Evolutionary conservation across 2,888 invertebrate genomes (phyloP), one percentile per base, ranked within the genome.

Genomic region (Hydroisotoma schaefferi): DNA sequence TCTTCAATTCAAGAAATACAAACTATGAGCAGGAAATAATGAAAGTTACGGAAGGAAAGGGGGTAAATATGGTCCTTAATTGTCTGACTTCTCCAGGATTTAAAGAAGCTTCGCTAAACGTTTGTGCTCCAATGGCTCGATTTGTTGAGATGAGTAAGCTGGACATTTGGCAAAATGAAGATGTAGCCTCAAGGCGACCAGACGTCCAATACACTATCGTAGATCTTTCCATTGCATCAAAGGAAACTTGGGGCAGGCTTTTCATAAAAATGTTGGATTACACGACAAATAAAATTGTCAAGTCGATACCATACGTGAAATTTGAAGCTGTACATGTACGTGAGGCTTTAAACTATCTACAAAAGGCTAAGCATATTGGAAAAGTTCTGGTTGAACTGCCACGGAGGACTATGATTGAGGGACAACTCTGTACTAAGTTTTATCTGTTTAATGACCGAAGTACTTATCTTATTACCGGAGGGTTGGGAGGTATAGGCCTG

Each of bases 91-190:
- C 58, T n/a, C 57, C 59, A 0, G 63, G 63, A 1, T 54, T 63
- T n/a, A 63, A 63, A 29, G 63, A 63, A 28, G 63, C 63, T 12
- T 43, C 59, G 1, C 49, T 63, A 2, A 43, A 54, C 8, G 26
- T 27, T 5, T 53, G 55, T 27, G 52, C 57, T 12, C 23, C 33
- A 18, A 29, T 33, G n/a, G 63, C 52, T 2, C 23, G 63, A 1
- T 64, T 64, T 33, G 57, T 64, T 0, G 63, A 64, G 55, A 57
- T 64, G 55, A 64, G 63, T 38, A 60, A 58, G 20, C n/a, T 63
- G 22, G 23, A 47, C 8, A 55, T 60, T 46, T 63, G 63, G 63
- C 25, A 43, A 1, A 23, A 28, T 18, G 60, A 57, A 25, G 57
- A 64, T 25, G 60, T 64, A 2, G 25, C 38, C 4, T 29, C n/a